Conservation (phyloP, 1,140 invertebrate genomes). For the Chymomyza costata region DNA sequence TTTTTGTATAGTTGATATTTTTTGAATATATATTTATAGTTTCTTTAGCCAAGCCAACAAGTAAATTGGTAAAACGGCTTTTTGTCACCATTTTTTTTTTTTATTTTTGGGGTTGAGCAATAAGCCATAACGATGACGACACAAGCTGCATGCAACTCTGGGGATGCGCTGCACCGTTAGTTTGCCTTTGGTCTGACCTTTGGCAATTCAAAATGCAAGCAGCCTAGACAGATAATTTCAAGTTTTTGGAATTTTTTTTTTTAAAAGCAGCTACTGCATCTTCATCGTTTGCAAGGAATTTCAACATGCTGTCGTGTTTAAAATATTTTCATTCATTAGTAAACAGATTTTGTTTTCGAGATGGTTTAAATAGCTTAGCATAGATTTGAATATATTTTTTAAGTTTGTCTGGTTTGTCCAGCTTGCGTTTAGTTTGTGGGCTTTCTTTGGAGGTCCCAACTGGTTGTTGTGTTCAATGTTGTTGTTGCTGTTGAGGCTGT, state of each 20-base stretch:
- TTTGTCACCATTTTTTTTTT: conserved; percentile 18
- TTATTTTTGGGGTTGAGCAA: too few relatives aligned
- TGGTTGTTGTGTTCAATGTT: neutral
- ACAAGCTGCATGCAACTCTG: conserved; percentile 15
- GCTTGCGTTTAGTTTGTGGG: neutral
- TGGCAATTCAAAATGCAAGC: conserved; percentile 62
- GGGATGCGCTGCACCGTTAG: conserved; percentile 27
- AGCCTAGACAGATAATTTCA: conserved; percentile 22
- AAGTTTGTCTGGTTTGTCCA: conserved; percentile 23
- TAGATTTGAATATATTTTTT: conserved; percentile 65
- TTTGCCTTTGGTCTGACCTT: conserved; percentile 50
- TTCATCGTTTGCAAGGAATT: conserved; percentile 33
- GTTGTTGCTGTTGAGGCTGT: conserved; percentile 5
- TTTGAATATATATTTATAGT: conserved; percentile 7
- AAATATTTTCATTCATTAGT: too few relatives aligned
- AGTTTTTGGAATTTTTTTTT: conserved; percentile 24
- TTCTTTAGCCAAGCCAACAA: too few relatives aligned
- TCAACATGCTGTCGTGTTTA: conserved; percentile 31
- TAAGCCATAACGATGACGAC: conserved; percentile 45
- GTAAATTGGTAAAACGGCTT: conserved; percentile 47
- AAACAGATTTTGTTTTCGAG: too few relatives aligned
- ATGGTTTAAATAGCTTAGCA: conserved; percentile 47
- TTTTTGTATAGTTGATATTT: conserved; percentile 67
- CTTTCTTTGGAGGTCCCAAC: too few relatives aligned
- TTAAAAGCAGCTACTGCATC: too few relatives aligned